Conservation (phyloP, 2,113 vertebrate genomes). For the Pitta sordida region DNA sequence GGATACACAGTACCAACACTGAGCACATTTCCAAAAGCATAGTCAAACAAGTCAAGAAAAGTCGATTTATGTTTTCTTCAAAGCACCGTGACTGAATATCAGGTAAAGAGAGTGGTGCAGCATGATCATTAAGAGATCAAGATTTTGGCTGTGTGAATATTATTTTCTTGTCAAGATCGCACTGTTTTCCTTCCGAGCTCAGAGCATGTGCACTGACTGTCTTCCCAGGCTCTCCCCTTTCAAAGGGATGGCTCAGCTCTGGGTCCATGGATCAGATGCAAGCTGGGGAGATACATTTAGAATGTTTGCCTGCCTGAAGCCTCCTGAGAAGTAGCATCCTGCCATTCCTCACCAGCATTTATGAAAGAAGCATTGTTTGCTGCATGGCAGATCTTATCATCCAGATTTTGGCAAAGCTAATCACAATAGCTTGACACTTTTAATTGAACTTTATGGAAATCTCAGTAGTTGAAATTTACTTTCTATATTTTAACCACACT, state of each 20-base stretch:
- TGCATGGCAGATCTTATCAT: background rate
- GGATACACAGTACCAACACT: background rate
- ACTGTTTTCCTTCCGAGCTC: background rate
- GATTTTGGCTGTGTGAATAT: background rate
- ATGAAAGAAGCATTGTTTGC: background rate
- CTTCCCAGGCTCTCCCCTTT: background rate
- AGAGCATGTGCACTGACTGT: background rate
- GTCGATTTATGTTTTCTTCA: background rate
- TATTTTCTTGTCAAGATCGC: background rate
- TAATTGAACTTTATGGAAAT: conserved; percentile 34
- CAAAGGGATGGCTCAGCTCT: background rate
- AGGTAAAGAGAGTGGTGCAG: background rate
- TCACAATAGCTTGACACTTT: conserved; percentile 24
- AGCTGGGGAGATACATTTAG: background rate
- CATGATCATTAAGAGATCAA: background rate
- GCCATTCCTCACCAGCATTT: background rate
- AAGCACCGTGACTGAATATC: background rate
- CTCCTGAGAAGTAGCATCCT: background rate
- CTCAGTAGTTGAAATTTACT: background rate
- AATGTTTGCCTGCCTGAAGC: background rate
- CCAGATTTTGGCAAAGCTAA: conserved; percentile 16
- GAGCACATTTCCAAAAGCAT: background rate
- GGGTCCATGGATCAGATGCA: fast-evolving
- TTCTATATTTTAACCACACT: background rate
- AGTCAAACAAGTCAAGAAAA: background rate